phyloP scores from a whole-genome alignment of 2,113 vertebrate species.

The Crotophaga sulcirostris region DNA sequence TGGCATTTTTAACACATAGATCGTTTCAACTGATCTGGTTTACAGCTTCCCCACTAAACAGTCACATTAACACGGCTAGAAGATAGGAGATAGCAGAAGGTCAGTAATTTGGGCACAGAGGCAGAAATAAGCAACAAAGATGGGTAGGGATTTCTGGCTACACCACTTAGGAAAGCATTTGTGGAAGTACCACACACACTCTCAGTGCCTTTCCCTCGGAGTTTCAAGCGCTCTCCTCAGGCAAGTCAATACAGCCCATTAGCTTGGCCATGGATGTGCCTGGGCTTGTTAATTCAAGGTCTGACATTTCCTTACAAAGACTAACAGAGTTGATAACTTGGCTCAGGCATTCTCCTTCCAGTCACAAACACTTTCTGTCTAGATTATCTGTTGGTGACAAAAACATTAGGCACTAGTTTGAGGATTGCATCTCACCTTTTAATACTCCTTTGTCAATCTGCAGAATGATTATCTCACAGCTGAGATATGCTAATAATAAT shows the following conservation, averaged over 20 bases:
- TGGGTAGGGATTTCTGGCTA: background rate
- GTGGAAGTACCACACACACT: background rate
- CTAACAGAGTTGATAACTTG: background rate
- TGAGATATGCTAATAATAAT: background rate
- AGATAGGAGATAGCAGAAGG: background rate
- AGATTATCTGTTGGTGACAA: background rate
- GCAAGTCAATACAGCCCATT: background rate
- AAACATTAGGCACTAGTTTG: background rate
- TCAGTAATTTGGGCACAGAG: background rate
- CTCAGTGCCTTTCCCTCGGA: background rate
- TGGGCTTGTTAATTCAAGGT: background rate
- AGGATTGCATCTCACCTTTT: background rate
- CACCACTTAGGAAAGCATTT: accelerated
- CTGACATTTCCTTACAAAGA: background rate
- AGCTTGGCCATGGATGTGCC: background rate
- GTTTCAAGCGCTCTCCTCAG: background rate
- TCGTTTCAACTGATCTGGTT: background rate
- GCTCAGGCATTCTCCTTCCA: background rate
- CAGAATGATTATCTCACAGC: background rate
- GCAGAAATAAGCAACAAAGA: background rate
- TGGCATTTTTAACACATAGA: background rate
- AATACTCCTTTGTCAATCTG: background rate
- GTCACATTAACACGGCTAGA: background rate
- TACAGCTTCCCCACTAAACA: background rate
- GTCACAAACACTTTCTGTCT: background rate